Percentiles rank a stretch among this genome's conserved stretches.
phyloP scores from a whole-genome alignment of 1,140 invertebrate genomes.

The Heliconius melpomene region DNA sequence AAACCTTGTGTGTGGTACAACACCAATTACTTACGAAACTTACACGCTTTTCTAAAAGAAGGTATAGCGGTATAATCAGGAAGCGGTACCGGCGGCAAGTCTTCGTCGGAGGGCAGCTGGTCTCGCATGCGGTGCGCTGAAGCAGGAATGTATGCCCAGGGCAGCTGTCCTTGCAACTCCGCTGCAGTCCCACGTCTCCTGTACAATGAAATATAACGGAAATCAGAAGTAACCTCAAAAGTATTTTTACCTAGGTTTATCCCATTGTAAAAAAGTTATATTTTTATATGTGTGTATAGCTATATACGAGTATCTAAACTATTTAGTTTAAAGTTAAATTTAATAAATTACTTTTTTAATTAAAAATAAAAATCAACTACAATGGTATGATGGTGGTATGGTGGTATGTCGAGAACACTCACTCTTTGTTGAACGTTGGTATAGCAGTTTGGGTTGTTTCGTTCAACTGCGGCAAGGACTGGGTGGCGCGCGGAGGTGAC shows the following conservation, averaged over 20 bases:
- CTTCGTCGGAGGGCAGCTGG: conserved; percentile 65
- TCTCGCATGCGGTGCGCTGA: conserved; percentile 60
- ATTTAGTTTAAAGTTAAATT: no score
- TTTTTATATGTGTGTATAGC: no score
- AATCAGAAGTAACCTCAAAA: not conserved
- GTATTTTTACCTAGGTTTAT: not conserved
- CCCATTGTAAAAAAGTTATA: no score
- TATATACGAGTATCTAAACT: no score
- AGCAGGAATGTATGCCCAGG: conserved; percentile 66
- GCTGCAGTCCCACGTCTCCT: conserved; percentile 52
- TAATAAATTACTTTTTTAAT: no score
- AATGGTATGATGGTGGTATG: no score
- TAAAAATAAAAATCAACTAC: no score
- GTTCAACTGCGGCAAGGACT: conserved; percentile 56
- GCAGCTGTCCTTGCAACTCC: conserved; percentile 62
- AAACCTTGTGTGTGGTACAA: not conserved
- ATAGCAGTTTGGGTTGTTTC: conserved; percentile 32
- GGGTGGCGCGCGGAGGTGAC: conserved; percentile 47
- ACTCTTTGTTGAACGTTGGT: conserved; percentile 34
- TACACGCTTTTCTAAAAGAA: conserved; percentile 62
- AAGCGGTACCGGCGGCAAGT: conserved; percentile 66
- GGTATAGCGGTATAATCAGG: conserved; percentile 65
- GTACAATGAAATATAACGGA: not conserved
- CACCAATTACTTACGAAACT: conserved; percentile 29
- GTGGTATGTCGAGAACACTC: not conserved